Conservation (phyloP, 2,797 vertebrate species). For the Myotis daubentonii region DNA sequence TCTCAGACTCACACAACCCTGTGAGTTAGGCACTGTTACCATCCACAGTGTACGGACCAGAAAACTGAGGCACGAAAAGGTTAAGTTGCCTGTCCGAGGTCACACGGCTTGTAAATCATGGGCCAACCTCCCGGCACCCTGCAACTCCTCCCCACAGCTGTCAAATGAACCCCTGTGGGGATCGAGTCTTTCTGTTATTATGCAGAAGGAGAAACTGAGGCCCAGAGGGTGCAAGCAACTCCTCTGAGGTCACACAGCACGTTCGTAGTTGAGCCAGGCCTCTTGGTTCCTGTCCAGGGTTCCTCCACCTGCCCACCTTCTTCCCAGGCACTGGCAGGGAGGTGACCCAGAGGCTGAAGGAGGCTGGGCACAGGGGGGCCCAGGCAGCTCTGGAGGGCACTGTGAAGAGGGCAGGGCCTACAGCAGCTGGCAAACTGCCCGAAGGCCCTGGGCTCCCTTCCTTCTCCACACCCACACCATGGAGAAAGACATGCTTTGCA, state of each 20-base stretch:
- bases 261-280: background rate
- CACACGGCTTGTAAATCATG: background rate
- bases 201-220: background rate
- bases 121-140: no score
- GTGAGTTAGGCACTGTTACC: background rate
- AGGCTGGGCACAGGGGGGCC: background rate
- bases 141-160: background rate
- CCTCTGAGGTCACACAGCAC: background rate
- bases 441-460: constrained; percentile 47
- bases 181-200: background rate
- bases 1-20: background rate
- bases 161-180: no score
- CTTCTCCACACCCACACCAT: constrained; percentile 56
- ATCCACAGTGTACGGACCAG: background rate
- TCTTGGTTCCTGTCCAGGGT: background rate
- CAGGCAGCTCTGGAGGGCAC: background rate
- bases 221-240: background rate
- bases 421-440: constrained; percentile 29
- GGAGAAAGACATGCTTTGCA: constrained; percentile 78
- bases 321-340: background rate
- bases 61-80: background rate
- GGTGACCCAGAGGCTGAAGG: background rate
- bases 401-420: constrained; percentile 35
- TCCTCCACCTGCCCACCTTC: background rate
- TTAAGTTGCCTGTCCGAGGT: background rate